These are phyloP conservation scores for Hirundo rustica DNA, from an alignment of 2,797 vertebrate species.

Conservation along the genomic window DNA sequence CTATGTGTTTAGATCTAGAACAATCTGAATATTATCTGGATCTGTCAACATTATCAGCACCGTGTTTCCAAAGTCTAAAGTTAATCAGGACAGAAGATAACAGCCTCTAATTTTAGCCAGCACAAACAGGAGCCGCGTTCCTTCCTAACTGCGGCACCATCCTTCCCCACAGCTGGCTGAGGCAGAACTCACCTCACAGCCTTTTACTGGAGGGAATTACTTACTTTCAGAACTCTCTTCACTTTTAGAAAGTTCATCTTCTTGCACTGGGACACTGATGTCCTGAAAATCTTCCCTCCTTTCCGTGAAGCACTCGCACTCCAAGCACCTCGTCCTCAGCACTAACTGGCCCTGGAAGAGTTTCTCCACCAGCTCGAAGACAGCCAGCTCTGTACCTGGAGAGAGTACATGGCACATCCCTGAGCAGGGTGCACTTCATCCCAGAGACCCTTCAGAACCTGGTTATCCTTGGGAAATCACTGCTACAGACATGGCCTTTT, in stretches of 20 bases:
- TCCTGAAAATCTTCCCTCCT: conserved; percentile 96
- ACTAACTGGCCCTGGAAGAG: conserved; percentile 96
- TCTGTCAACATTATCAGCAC: neutral
- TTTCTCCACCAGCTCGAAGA: conserved; percentile 89
- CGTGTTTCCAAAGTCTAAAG: conserved; percentile 31
- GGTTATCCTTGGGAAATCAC: neutral
- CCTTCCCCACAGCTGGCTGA: neutral
- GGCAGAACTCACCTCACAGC: neutral
- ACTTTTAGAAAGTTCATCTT: conserved; percentile 84
- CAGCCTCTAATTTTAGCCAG: neutral
- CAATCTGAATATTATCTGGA: neutral
- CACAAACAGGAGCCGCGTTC: neutral
- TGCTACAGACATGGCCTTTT: neutral
- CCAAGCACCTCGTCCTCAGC: conserved; percentile 92
- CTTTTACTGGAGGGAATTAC: neutral
- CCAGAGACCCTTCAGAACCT: neutral
- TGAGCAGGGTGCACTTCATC: neutral
- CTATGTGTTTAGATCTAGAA: neutral
- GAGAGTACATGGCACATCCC: neutral
- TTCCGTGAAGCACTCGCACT: conserved; percentile 96
- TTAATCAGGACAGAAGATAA: conserved; percentile 18
- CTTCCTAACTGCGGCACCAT: neutral
- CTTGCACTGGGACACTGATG: conserved; percentile 96
- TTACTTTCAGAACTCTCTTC: conserved; percentile 87
- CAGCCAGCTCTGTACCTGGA: conserved; percentile 70